Base-by-base conservation (phyloP, 2,888 invertebrate genomes). In the Melipona bicolor region DNA sequence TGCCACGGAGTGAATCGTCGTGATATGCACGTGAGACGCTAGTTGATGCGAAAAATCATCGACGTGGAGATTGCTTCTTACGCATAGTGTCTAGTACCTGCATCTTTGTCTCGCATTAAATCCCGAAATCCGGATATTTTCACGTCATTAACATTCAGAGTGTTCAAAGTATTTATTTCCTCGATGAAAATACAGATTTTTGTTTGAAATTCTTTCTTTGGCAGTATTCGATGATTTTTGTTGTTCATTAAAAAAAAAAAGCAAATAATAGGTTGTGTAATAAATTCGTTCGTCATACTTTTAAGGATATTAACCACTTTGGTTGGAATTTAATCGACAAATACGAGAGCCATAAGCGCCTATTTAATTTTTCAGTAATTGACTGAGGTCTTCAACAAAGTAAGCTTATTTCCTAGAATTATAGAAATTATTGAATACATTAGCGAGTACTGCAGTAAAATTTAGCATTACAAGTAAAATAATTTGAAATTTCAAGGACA, bases 21-120 rank as follows among this genome's bases (percentile, higher is more conserved):
- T n/a, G 36, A 36, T 21, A 24, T 24, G 24, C 27, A 52, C 32
- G 52, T 1, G 61, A 68, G 68, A 49, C 36, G 49, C 19, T 19
- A 32, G n/a, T 73, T 32, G 59, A 70, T 27, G 19, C 3, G 69
- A 67, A 19, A 56, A 54, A 69, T 43, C 59, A 50, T 36, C 27
- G 36, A 72, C 19, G 24, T 24, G 52, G 11, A 54, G 27, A 27
- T 64, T 69, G 62, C 21, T 77, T 65, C 36, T 73, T 74, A n/a
- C 27, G 69, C 59, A 69, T 64, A 74, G 62, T 65, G 49, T 69
- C 69, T 70, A 50, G 74, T 81, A 79, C 81, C 77, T 72, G 78
- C n/a, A 50, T 49, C 43, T 70, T 54, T 50, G 24, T 52, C 54
- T 77, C 27, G 0, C 19, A n/a, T 73, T n/a, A 11, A 61, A 54